These are phyloP conservation scores for Lemur catta DNA, from an alignment of 2,797 vertebrate species.

Conservation along the genomic window DNA sequence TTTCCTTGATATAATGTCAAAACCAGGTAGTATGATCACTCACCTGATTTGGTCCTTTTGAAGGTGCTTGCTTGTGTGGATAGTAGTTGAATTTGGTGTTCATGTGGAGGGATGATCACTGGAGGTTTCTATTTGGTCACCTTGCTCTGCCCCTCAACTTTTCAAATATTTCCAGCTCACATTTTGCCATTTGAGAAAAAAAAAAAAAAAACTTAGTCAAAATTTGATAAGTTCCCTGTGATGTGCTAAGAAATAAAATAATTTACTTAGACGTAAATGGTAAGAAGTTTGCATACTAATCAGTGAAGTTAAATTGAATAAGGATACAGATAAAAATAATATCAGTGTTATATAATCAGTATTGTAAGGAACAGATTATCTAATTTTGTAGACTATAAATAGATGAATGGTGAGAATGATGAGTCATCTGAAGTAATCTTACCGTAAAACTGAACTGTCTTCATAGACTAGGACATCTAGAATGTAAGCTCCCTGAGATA, in stretches of 20 bases:
- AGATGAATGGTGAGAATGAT: neutral
- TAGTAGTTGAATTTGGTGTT: neutral
- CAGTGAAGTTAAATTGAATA: neutral
- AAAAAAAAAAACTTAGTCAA: neutral
- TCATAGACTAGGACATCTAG: neutral
- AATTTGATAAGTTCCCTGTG: neutral
- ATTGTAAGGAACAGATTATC: neutral
- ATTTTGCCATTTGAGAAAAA: neutral
- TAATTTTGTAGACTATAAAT: neutral
- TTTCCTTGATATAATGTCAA: neutral
- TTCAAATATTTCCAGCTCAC: constrained; percentile 19
- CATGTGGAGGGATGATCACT: neutral
- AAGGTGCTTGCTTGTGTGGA: neutral
- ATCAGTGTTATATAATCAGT: neutral
- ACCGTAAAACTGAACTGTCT: neutral
- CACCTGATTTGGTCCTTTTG: neutral
- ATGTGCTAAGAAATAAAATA: constrained; percentile 14
- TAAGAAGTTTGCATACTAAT: neutral
- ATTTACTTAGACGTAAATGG: neutral
- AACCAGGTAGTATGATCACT: neutral
- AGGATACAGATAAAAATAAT: neutral
- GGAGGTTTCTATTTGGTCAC: neutral
- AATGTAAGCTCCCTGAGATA: neutral
- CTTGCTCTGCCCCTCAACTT: neutral
- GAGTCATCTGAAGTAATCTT: neutral